These are phyloP conservation scores for Sebastolobus altivelis DNA, from an alignment of 2,797 vertebrate species.

Conservation along the genomic window DNA sequence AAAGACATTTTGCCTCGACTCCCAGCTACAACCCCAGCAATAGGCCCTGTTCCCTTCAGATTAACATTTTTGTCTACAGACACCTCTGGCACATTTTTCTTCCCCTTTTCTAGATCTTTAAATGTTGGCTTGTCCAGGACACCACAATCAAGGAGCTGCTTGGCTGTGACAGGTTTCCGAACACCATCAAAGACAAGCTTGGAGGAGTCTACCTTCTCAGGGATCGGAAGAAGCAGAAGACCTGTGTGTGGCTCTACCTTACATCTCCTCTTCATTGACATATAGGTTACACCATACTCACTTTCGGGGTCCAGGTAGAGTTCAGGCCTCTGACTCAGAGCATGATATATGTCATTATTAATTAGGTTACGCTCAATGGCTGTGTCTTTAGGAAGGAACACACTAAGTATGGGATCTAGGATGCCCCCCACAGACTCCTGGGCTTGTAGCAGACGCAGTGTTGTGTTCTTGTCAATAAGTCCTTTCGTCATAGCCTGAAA, in stretches of 20 bases:
- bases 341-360: slow-evolving; percentile 76
- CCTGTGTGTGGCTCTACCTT: slow-evolving; percentile 88
- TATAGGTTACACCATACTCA: slow-evolving; percentile 88
- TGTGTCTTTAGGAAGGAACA: slow-evolving; percentile 82
- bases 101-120: slow-evolving; percentile 90
- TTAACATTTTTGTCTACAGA: slow-evolving; percentile 82
- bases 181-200: slow-evolving; percentile 79
- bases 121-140: slow-evolving; percentile 82
- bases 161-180: slow-evolving; percentile 88
- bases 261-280: slow-evolving; percentile 73
- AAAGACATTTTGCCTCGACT: slow-evolving; percentile 88
- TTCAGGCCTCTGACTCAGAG: slow-evolving; percentile 68
- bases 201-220: slow-evolving; percentile 61
- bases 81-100: slow-evolving; percentile 89
- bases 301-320: slow-evolving; percentile 78
- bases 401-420: slow-evolving; percentile 75
- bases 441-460: slow-evolving; percentile 92
- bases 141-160: slow-evolving; percentile 83
- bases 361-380: slow-evolving; percentile 83
- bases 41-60: slow-evolving; percentile 90
- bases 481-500: slow-evolving; percentile 96
- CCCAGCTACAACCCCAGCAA: slow-evolving; percentile 86
- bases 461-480: slow-evolving; percentile 91
- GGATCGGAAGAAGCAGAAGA: slow-evolving; percentile 86
- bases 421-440: slow-evolving; percentile 90